phyloP scores from a whole-genome alignment of 2,797 vertebrate species.

The Morus bassanus region DNA sequence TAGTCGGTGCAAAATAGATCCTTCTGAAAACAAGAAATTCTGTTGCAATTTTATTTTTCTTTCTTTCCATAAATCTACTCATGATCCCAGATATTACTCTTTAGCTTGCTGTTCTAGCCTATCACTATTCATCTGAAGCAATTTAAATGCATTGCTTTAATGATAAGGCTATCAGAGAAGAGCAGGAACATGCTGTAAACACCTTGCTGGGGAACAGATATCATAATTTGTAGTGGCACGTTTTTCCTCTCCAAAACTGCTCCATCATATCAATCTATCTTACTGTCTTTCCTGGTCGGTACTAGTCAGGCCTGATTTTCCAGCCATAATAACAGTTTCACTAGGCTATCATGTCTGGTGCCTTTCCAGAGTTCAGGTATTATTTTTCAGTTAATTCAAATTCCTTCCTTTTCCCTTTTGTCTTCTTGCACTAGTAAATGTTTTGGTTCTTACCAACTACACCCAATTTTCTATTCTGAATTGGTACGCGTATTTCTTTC shows the following conservation, averaged over 20 bases:
- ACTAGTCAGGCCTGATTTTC: not conserved
- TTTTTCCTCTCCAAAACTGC: not conserved
- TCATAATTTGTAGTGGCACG: not conserved
- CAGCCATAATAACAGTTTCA: not conserved
- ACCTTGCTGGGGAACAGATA: not conserved
- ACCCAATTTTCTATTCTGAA: not conserved
- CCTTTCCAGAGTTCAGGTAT: not conserved
- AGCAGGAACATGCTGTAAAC: not conserved
- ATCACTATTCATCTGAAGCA: not conserved
- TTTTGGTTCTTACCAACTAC: not conserved
- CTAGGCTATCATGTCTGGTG: not conserved
- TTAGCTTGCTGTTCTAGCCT: not conserved
- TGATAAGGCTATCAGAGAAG: not conserved
- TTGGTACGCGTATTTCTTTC: not conserved
- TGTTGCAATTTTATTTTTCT: not conserved
- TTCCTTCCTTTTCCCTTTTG: not conserved
- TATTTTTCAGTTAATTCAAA: not conserved
- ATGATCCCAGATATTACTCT: not conserved
- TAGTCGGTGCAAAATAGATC: not conserved
- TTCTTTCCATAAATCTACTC: not conserved
- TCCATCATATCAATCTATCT: not conserved
- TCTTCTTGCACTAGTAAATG: not conserved
- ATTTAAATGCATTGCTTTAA: not conserved
- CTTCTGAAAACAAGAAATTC: not conserved
- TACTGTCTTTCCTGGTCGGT: not conserved